These are phyloP conservation scores for Lepidocyrtoides sp. DNA, from an alignment of 2,888 invertebrate genomes.

Conservation along the genomic window DNA sequence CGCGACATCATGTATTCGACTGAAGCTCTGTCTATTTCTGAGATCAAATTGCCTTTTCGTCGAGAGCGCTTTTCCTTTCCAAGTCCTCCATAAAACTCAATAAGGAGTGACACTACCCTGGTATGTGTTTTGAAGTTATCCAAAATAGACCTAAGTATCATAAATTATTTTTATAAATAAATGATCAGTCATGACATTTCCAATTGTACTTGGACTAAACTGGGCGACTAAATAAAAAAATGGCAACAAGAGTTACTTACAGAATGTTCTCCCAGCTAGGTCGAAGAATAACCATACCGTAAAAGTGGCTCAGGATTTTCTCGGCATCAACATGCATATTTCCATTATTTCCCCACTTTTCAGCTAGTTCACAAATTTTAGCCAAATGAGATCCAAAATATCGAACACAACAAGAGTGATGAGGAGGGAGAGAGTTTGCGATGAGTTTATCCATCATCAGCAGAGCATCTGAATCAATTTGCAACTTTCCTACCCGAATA, in stretches of 20 bases:
- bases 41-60: conserved; percentile 73
- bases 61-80: conserved; percentile 86
- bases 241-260: conserved; percentile 87
- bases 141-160: conserved; percentile 87
- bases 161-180: conserved; percentile 6
- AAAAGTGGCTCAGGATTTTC: conserved; percentile 82
- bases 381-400: conserved; percentile 84
- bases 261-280: conserved; percentile 93
- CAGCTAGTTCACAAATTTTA: conserved; percentile 78
- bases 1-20: conserved; percentile 76
- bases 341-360: conserved; percentile 79
- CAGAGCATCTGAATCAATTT: conserved; percentile 83
- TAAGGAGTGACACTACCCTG: conserved; percentile 90
- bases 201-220: too few relatives aligned
- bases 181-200: not conserved
- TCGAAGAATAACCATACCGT: conserved; percentile 89
- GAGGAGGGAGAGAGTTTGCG: conserved; percentile 79
- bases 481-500: conserved; percentile 87
- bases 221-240: not conserved
- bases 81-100: conserved; percentile 90
- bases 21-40: conserved; percentile 77
- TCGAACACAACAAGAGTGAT: conserved; percentile 81
- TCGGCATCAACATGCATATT: conserved; percentile 77
- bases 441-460: conserved; percentile 83
- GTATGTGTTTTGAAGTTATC: conserved; percentile 92